Evolutionary conservation across 2,113 vertebrate species (phyloP).

Genomic region (Poicephalus gulielmi): DNA sequence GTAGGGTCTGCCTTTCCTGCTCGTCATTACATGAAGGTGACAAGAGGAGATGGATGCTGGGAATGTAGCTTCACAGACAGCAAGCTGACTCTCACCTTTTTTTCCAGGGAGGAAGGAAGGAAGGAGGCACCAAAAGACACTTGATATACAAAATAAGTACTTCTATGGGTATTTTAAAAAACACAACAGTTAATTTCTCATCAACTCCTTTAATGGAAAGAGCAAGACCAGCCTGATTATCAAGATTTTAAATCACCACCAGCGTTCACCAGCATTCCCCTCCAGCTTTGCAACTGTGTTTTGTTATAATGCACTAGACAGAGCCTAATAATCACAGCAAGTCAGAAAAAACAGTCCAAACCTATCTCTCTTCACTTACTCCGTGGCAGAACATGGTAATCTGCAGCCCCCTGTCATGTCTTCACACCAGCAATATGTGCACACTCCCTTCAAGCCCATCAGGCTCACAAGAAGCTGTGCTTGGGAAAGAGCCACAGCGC

Average conservation of each 20-base stretch:
- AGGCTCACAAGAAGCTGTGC: background rate
- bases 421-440: accelerated
- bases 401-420: background rate
- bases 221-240: background rate
- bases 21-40: background rate
- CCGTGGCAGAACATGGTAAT: background rate
- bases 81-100: background rate
- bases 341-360: background rate
- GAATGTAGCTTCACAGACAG: background rate
- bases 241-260: background rate
- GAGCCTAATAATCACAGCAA: background rate
- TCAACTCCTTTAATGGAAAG: background rate
- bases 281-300: background rate
- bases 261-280: background rate
- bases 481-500: accelerated
- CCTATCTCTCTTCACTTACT: background rate
- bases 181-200: background rate
- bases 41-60: background rate
- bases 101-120: background rate
- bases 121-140: background rate
- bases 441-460: background rate
- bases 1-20: background rate
- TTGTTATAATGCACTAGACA: background rate
- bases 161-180: background rate
- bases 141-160: background rate